Conservation (phyloP, 2,888 invertebrate genomes). For the Nemotelus nigrinus region DNA sequence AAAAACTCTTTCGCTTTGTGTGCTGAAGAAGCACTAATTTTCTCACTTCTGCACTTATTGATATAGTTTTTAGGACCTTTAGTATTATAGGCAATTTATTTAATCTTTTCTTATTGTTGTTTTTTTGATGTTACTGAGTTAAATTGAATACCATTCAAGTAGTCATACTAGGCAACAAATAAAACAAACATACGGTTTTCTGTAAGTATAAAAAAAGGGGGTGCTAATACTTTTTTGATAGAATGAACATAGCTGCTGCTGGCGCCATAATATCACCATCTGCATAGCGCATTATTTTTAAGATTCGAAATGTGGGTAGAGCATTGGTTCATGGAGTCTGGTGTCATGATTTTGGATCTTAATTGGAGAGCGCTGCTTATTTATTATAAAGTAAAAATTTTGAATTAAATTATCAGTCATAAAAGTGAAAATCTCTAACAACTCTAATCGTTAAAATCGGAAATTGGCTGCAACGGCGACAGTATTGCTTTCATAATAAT, state of each 20-base stretch:
- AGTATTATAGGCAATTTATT: neutral
- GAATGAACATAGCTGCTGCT: neutral
- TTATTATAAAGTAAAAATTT: no score
- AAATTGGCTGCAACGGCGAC: no score
- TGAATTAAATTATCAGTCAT: no score
- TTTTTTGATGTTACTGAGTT: neutral
- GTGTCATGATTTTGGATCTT: no score
- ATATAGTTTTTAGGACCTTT: neutral
- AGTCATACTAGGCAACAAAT: neutral
- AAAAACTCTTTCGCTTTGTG: neutral
- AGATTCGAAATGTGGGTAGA: no score
- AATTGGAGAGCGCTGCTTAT: no score
- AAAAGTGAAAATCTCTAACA: no score
- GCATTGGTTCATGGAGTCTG: no score
- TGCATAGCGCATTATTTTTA: no score
- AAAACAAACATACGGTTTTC: neutral
- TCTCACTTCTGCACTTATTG: conserved; percentile 1
- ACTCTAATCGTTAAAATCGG: no score
- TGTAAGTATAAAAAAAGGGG: neutral
- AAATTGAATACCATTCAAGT: neutral
- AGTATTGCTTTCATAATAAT: no score
- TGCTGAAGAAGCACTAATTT: neutral
- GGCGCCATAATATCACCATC: no score
- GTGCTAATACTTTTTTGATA: neutral
- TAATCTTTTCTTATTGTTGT: neutral